Percentiles rank a stretch among this genome's conserved stretches.
Evolutionary conservation across 2,113 vertebrate genomes (phyloP).

Genomic region (Labrus mixtus): DNA sequence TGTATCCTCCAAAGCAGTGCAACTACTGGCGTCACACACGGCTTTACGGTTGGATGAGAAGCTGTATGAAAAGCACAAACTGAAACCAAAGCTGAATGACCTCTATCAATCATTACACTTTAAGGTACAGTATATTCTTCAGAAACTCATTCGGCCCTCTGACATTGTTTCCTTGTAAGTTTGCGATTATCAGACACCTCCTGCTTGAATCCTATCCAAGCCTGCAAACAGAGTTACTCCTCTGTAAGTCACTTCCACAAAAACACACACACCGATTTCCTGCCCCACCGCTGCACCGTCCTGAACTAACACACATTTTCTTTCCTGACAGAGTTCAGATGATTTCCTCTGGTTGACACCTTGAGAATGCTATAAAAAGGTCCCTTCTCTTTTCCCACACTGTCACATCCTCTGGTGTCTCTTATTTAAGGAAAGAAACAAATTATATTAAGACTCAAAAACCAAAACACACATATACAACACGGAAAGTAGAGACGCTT

Average conservation of each 20-base stretch:
- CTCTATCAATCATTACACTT: constrained; percentile 2
- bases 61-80: neutral
- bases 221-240: constrained; percentile 22
- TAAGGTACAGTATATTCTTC: neutral
- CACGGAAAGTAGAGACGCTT: constrained; percentile 62
- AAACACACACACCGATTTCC: constrained; percentile 69
- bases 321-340: constrained; percentile 82
- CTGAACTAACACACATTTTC: constrained; percentile 74
- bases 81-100: neutral
- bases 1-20: constrained; percentile 68
- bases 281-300: constrained; percentile 54
- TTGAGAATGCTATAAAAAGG: constrained; percentile 72
- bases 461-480: constrained; percentile 52
- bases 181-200: constrained; percentile 53
- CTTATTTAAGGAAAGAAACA: constrained; percentile 63
- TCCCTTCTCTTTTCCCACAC: constrained; percentile 69
- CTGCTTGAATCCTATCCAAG: constrained; percentile 63
- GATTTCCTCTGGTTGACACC: constrained; percentile 83
- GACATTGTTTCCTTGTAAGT: constrained; percentile 1
- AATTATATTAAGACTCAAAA: constrained; percentile 55
- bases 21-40: constrained; percentile 35
- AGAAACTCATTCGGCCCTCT: neutral
- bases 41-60: constrained; percentile 20
- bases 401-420: constrained; percentile 49
- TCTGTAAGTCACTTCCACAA: constrained; percentile 36